phyloP scores from a whole-genome alignment of 1,140 invertebrate species.

The Apolygus lucorum region DNA sequence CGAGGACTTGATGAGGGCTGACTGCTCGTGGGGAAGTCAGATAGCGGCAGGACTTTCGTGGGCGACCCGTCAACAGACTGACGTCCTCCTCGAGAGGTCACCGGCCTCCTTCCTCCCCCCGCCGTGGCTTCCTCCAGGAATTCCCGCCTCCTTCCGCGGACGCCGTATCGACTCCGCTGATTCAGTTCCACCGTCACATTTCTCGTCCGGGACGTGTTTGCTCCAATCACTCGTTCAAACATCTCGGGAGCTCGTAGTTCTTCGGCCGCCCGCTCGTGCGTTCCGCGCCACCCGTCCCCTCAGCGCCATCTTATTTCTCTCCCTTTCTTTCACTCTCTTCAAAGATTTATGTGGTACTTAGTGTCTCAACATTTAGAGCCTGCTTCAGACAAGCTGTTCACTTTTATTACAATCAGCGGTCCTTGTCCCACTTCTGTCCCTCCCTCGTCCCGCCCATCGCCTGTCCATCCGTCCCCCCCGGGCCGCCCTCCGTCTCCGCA shows the following conservation, averaged over 20 bases:
- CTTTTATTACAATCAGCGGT: neutral
- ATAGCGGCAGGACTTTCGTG: too few relatives aligned
- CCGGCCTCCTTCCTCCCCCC: neutral
- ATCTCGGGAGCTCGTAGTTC: neutral
- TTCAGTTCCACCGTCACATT: neutral
- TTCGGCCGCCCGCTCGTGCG: neutral
- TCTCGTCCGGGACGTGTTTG: neutral
- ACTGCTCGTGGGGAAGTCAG: too few relatives aligned
- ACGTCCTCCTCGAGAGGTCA: too few relatives aligned
- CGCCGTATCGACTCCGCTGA: neutral
- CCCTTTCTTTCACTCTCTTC: neutral
- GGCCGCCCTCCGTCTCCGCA: too few relatives aligned
- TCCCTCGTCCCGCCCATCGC: too few relatives aligned
- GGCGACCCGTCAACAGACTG: too few relatives aligned
- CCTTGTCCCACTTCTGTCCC: too few relatives aligned
- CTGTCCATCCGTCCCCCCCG: too few relatives aligned
- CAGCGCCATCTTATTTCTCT: neutral
- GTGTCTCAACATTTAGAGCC: neutral
- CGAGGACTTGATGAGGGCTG: too few relatives aligned
- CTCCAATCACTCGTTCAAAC: neutral
- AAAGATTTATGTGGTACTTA: neutral
- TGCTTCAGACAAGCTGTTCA: neutral
- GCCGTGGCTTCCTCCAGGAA: neutral
- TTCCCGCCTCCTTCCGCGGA: neutral
- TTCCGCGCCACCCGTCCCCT: neutral